Base-by-base conservation (phyloP, 2,113 vertebrate genomes). In the Heterotis niloticus region DNA sequence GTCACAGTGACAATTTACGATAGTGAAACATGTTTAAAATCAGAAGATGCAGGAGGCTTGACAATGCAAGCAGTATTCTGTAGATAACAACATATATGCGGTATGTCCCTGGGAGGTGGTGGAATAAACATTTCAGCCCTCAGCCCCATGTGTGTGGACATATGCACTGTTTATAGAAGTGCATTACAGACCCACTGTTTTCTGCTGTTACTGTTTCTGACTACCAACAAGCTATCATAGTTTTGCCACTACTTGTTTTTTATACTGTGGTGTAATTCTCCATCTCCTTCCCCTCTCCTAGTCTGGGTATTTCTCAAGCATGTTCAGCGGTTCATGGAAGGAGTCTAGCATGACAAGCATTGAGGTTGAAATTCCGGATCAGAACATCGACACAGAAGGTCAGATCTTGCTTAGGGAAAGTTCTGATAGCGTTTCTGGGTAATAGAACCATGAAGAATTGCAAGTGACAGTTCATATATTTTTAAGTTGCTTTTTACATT, bases 311-410 rank as follows among this genome's bases (percentile, higher is more conserved):
- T 99, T 99, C 86, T 98, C 96, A 88, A 98, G 97, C 87, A 99
- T 99, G 98, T 99, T 99, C 91, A 98, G 97, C 64, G 98, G 98
- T 51, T 98, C 96, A 69, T 99, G 98, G 98, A 98, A 95, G 83
- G 98, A 99, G 86, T 99, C 98, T 23, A 95, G 87, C 86, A 98
- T 98, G 96, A 94, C 93, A 82, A 90, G 91, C 83, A 98, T 99
- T 80, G 94, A 95, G 88, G 76, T 99, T 88, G 96, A 99, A 90
- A 99, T 99, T 85, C 98, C 98, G 1, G 98, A 99, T 85, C 95
- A 97, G 89, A 99, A 97, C 85, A 99, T 98, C 78, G 97, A 98
- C 86, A 88, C 94, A 67, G 96, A 99, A 91, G 98, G 98, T 98
- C 81, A 92, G 78, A 1, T 13, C 77, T 70, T 11, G 26, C 1